Conservation (phyloP, 53 echinoderm and acorn worm genomes). For the Hippasteria phrygiana region DNA sequence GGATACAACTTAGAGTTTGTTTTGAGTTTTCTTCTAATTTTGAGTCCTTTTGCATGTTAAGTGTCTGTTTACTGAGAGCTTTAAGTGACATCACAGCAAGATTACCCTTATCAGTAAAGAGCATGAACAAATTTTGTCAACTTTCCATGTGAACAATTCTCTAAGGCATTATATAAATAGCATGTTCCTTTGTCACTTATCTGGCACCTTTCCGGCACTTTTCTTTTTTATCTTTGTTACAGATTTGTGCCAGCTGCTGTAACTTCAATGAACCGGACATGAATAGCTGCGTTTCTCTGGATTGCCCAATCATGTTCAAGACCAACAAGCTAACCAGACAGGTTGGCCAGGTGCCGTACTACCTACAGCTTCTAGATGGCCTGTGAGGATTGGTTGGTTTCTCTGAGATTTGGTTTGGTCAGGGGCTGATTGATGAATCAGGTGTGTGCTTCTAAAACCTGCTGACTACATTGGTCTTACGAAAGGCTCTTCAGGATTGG, state of each 20-base stretch:
- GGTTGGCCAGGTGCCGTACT: slow-evolving; percentile 40
- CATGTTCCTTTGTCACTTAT: too few species aligned
- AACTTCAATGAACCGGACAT: slow-evolving; percentile 73
- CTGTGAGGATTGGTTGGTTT: slow-evolving; percentile 47
- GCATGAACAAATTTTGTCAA: too few species aligned
- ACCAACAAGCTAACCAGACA: slow-evolving; percentile 45
- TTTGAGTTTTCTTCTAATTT: too few species aligned
- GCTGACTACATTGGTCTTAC: neutral
- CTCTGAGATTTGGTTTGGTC: neutral
- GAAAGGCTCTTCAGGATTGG: neutral
- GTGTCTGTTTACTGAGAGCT: too few species aligned
- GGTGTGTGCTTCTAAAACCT: slow-evolving; percentile 14
- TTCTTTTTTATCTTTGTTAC: slow-evolving; percentile 5
- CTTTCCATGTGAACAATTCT: too few species aligned
- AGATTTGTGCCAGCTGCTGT: slow-evolving; percentile 92
- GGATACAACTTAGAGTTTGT: too few species aligned
- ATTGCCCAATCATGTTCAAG: slow-evolving; percentile 86
- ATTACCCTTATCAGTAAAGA: too few species aligned
- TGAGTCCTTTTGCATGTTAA: too few species aligned
- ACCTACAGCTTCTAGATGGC: slow-evolving; percentile 59
- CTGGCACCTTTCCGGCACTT: too few species aligned
- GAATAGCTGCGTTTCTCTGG: slow-evolving; percentile 76
- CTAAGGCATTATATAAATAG: too few species aligned
- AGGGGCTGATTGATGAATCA: slow-evolving; percentile 32
- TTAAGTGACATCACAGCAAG: too few species aligned